Evolutionary conservation across 2,888 invertebrate genomes (phyloP).

Genomic region (Yponomeuta cagnagella): DNA sequence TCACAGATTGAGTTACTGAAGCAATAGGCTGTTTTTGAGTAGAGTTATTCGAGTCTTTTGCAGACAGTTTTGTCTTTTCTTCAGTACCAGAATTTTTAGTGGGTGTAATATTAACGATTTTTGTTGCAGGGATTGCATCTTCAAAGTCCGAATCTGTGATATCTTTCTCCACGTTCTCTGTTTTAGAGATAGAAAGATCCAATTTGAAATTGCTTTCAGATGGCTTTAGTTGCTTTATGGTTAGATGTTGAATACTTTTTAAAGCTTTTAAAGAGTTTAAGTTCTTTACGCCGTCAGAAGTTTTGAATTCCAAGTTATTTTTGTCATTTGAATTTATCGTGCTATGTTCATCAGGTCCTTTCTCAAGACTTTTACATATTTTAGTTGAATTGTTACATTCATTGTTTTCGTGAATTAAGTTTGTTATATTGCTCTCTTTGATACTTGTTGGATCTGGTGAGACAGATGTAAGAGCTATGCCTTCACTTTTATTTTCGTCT

Average conservation of each 20-base stretch:
- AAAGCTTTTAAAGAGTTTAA: conserved; percentile 4
- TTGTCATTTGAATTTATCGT: conserved; percentile 5
- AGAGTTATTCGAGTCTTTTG: neutral
- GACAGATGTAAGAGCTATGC: neutral
- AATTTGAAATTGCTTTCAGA: neutral
- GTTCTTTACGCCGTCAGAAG: neutral
- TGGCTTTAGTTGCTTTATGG: conserved; percentile 3
- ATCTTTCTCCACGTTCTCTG: neutral
- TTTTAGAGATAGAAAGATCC: neutral
- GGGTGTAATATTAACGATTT: neutral
- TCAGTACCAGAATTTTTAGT: neutral
- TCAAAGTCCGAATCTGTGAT: neutral
- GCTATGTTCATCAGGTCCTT: neutral
- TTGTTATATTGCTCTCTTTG: neutral
- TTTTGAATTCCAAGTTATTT: neutral
- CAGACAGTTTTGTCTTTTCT: neutral
- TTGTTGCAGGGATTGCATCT: neutral
- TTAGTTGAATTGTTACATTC: neutral
- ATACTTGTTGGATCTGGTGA: neutral
- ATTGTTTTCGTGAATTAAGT: neutral
- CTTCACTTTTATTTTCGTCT: neutral
- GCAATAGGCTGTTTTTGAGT: neutral
- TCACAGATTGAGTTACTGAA: neutral
- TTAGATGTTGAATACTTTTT: conserved; percentile 10
- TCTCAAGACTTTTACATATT: neutral